Conservation (phyloP, 2,797 vertebrate genomes). For the Scyliorhinus canicula region DNA sequence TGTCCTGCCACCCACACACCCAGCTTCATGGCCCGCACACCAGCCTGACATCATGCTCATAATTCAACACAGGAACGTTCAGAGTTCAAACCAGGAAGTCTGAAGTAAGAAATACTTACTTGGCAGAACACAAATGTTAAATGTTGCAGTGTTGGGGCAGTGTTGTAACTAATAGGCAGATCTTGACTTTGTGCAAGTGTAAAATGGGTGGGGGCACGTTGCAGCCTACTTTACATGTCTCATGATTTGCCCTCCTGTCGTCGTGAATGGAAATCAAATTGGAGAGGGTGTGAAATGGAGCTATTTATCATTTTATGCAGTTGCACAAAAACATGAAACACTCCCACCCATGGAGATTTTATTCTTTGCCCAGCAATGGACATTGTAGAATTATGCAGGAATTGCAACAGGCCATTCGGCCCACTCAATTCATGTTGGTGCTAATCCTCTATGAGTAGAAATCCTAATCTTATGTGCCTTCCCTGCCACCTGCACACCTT, state of each 20-base stretch:
- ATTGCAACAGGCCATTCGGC: background rate
- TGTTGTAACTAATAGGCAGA: background rate
- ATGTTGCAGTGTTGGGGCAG: background rate
- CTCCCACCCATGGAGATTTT: background rate
- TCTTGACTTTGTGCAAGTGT: background rate
- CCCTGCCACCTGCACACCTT: background rate
- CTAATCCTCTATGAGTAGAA: background rate
- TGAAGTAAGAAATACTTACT: no score
- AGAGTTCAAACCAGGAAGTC: no score
- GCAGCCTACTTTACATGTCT: background rate
- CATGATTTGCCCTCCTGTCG: background rate
- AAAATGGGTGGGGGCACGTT: background rate
- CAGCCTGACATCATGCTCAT: no score
- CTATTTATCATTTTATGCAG: background rate
- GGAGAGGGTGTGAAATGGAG: background rate
- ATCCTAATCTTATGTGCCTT: background rate
- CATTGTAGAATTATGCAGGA: no score
- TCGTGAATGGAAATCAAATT: no score
- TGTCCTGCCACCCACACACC: no score
- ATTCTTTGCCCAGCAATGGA: background rate
- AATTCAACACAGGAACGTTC: no score
- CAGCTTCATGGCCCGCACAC: no score
- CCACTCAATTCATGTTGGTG: background rate
- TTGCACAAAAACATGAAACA: background rate
- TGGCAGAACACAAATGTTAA: background rate